phyloP scores from a whole-genome alignment of 2,888 invertebrate genomes.

The Metopia argyrocephala region DNA sequence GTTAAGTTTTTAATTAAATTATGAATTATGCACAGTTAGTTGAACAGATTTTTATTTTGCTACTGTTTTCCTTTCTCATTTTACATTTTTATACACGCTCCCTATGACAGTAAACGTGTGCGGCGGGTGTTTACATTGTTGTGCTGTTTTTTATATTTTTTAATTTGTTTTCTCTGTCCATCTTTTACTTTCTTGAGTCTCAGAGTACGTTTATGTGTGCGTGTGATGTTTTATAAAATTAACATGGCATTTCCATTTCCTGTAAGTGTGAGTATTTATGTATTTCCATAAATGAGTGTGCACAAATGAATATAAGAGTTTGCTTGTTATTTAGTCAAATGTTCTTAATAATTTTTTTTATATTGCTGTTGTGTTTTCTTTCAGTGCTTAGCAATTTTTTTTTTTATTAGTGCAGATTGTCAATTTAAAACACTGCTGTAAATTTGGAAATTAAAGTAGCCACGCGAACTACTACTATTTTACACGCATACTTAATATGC shows the following conservation, averaged over 20 bases:
- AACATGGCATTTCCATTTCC: background rate
- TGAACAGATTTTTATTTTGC: conserved; percentile 72
- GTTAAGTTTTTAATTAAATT: conserved; percentile 77
- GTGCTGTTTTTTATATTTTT: background rate
- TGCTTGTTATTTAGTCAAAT: background rate
- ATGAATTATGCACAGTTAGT: conserved; percentile 77
- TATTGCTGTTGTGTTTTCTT: background rate
- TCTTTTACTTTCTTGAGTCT: conserved; percentile 23
- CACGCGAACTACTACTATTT: too few relatives aligned
- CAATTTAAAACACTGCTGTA: background rate
- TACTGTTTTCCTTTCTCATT: conserved; percentile 12
- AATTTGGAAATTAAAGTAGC: too few relatives aligned
- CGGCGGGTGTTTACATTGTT: background rate
- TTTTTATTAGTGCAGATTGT: background rate
- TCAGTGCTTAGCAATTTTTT: background rate
- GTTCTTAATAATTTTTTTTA: background rate
- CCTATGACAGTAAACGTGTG: background rate
- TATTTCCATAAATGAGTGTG: too few relatives aligned
- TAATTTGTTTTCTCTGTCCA: conserved; percentile 13
- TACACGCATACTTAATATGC: too few relatives aligned
- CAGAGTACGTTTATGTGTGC: background rate
- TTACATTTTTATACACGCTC: background rate
- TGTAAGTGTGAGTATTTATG: background rate
- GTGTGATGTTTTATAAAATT: background rate
- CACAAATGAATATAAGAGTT: too few relatives aligned